phyloP scores from a whole-genome alignment of 2,113 vertebrate species.

The Phocoena sinus region DNA sequence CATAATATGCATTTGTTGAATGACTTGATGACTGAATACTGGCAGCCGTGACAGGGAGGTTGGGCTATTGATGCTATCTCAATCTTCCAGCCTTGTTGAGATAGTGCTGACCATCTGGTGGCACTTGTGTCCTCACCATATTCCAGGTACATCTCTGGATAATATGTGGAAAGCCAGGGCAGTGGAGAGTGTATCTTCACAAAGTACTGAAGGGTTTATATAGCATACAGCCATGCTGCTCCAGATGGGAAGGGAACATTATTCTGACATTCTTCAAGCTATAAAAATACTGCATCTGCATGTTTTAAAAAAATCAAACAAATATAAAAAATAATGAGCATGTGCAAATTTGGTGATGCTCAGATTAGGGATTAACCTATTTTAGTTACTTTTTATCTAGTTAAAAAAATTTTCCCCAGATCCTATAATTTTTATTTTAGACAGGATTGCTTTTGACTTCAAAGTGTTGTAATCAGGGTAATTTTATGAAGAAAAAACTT shows the following conservation, averaged over 20 bases:
- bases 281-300: not conserved
- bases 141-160: not conserved
- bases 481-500: not conserved
- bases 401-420: not conserved
- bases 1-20: not conserved
- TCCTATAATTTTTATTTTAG: not conserved
- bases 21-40: not conserved
- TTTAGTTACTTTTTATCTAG: not conserved
- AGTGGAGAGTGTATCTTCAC: not conserved
- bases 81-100: not conserved
- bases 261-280: not conserved
- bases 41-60: not conserved
- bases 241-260: not conserved
- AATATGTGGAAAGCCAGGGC: not conserved
- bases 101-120: not conserved
- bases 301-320: not conserved
- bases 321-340: not conserved
- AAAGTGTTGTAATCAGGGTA: not conserved
- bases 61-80: not conserved
- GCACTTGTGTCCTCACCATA: not conserved
- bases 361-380: not conserved
- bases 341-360: not conserved
- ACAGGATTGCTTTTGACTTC: not conserved
- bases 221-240: not conserved
- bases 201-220: not conserved